Base-by-base conservation (phyloP, 2,797 vertebrate species). In the Fratercula arctica region DNA sequence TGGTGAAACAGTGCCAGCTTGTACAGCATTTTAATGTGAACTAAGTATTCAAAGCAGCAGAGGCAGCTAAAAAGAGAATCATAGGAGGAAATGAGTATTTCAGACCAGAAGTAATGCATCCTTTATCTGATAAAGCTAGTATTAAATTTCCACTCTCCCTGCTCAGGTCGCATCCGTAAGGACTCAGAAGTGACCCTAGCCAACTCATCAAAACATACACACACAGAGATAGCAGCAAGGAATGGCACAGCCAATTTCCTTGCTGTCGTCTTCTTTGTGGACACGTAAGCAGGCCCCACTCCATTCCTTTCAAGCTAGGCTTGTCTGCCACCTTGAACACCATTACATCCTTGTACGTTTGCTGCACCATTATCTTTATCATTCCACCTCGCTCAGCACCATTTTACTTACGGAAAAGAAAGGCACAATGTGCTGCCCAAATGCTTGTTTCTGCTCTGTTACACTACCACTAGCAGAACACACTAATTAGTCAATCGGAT, bases 11-110 rank as follows among this genome's bases (percentile, higher is more conserved):
- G 6, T 2, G 3, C 28, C 61, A 56, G 50, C 37, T 57, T 60
- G 70, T 11, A 60, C 0, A 3, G 57, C 7, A 9, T 1, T 1
- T 25, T 67, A 17, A 45, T 1, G 16, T 3, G 33, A 83, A 3
- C 31, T 26, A 56, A 56, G 20, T 13, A 33, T 31, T 83, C 35
- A 66, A 66, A 75, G 33, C 6, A 82, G 37, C 29, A 81, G 54
- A 60, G 29, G 31, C 37, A 88, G 73, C 39, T 74, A 16, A 41
- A 35, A 53, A 64, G 26, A 60, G 18, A 86, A 46, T 60, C 31
- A 8, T 1, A 31, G 0, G 0, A 81, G 26, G 39, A 78, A 85
- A 43, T 26, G 80, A 68, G 2, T 61, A 59, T 35, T 88, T 61
- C 57, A 57, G 41, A 70, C 23, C 45, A 78, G 45, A 84, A 50